Evolutionary conservation across 2,113 vertebrate species (phyloP).

Genomic region (Indri indri): DNA sequence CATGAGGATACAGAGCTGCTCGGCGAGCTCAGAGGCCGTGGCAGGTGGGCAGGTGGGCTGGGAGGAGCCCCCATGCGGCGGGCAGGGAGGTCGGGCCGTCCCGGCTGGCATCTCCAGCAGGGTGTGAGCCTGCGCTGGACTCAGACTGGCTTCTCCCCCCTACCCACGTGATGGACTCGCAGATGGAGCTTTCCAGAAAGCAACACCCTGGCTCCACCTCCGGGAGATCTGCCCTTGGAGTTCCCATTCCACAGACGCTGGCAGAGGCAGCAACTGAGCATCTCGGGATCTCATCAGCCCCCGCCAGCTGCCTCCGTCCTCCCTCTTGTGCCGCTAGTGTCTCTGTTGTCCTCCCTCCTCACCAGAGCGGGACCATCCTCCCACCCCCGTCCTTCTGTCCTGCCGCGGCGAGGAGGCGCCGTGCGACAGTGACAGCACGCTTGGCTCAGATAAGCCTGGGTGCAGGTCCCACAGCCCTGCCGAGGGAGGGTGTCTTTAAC

Average conservation of each 20-base stretch:
- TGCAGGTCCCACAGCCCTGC: fast-evolving
- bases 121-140: fast-evolving
- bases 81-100: fast-evolving
- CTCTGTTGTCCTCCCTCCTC: fast-evolving
- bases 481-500: fast-evolving
- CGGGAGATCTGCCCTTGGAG: neutral
- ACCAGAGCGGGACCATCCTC: fast-evolving
- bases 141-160: neutral
- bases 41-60: fast-evolving
- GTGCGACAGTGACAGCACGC: fast-evolving
- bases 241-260: neutral
- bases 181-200: neutral
- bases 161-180: fast-evolving
- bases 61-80: fast-evolving
- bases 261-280: neutral
- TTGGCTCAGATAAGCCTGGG: fast-evolving
- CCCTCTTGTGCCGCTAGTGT: fast-evolving
- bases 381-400: too few species aligned
- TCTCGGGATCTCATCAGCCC: fast-evolving
- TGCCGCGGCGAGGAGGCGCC: neutral
- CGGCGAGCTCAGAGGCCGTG: fast-evolving
- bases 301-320: fast-evolving
- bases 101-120: fast-evolving
- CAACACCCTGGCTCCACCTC: fast-evolving
- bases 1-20: fast-evolving